Conservation (phyloP, 2,797 vertebrate genomes). For the Mormyrops attenuatus region DNA sequence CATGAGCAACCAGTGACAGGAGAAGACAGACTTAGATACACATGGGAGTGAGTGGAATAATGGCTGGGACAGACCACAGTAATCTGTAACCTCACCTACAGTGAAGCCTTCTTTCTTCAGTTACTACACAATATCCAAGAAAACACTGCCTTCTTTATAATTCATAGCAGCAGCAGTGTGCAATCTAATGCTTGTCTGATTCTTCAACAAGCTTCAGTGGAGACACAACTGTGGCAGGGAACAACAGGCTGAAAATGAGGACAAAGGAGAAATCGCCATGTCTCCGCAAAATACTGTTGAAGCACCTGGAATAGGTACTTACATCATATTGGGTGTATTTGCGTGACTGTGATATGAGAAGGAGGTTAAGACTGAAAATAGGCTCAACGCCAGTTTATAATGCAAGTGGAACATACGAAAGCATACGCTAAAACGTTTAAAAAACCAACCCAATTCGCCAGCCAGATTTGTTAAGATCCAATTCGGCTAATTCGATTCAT, state of each 20-base stretch:
- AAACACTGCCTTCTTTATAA: neutral
- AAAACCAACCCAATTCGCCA: neutral
- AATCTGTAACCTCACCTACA: neutral
- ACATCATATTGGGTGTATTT: neutral
- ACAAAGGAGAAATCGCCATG: neutral
- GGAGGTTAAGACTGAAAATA: neutral
- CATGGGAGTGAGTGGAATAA: neutral
- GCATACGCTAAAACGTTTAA: neutral
- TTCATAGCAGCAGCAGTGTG: neutral
- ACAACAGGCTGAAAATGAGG: neutral
- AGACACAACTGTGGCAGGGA: neutral
- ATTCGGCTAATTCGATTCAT: neutral
- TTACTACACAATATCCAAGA: neutral
- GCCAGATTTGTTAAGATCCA: neutral
- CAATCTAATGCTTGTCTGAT: neutral
- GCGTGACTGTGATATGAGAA: neutral
- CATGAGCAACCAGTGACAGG: neutral
- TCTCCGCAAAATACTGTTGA: neutral
- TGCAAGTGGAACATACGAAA: neutral
- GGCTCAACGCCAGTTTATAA: neutral
- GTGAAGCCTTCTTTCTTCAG: neutral
- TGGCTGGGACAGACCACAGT: neutral
- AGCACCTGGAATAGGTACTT: constrained; percentile 3
- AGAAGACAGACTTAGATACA: neutral
- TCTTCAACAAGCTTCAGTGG: neutral